Conservation (phyloP, 2,888 invertebrate genomes). For the Unio delphinus region DNA sequence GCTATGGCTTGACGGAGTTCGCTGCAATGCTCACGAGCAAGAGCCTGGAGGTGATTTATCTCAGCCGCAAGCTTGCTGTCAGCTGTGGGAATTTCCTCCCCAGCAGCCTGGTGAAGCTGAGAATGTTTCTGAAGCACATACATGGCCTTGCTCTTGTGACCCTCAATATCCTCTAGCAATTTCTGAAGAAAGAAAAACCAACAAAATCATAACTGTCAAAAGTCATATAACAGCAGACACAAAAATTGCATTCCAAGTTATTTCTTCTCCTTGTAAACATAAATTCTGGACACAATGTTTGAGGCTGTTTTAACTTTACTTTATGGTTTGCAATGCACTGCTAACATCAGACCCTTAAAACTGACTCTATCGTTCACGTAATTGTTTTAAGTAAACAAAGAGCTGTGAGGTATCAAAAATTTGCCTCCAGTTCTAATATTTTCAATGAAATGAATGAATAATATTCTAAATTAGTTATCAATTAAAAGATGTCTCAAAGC, state of each 20-base stretch:
- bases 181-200: slow-evolving; percentile 38
- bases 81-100: slow-evolving; percentile 29
- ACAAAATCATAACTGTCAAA: background rate
- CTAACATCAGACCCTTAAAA: too few relatives aligned
- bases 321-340: too few relatives aligned
- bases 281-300: too few relatives aligned
- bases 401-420: too few relatives aligned
- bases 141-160: slow-evolving; percentile 52
- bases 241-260: background rate
- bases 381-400: too few relatives aligned
- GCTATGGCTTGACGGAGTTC: slow-evolving; percentile 46
- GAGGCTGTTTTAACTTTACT: too few relatives aligned
- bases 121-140: slow-evolving; percentile 44
- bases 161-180: slow-evolving; percentile 56
- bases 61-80: slow-evolving; percentile 48
- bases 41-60: slow-evolving; percentile 52
- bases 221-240: background rate
- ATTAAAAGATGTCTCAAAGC: too few relatives aligned
- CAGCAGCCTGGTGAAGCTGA: slow-evolving; percentile 37
- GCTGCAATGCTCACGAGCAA: slow-evolving; percentile 47
- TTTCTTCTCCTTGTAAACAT: too few relatives aligned
- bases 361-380: too few relatives aligned
- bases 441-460: too few relatives aligned
- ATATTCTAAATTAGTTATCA: too few relatives aligned
- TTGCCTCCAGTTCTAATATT: too few relatives aligned